phyloP scores from a whole-genome alignment of 2,113 vertebrate species.

The Baryphthengus martii region DNA sequence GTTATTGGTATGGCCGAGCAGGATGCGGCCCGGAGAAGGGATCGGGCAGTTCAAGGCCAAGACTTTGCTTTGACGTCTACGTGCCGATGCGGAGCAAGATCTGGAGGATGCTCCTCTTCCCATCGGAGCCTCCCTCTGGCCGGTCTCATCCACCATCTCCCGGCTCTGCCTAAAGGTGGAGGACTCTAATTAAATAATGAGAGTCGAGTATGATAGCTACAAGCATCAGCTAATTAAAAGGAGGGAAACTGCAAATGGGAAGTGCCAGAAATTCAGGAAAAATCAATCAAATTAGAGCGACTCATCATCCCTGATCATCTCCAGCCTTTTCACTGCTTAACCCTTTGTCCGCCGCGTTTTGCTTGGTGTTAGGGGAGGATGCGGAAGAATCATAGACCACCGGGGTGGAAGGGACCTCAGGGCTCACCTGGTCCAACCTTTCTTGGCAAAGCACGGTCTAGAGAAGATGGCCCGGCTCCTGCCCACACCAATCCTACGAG shows the following conservation, averaged over 20 bases:
- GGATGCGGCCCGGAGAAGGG: not conserved
- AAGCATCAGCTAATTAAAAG: slow-evolving; percentile 59
- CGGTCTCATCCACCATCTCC: not conserved
- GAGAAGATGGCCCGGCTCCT: not conserved
- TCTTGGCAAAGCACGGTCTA: not conserved
- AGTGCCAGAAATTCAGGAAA: slow-evolving; percentile 28
- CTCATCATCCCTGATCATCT: slow-evolving; percentile 6
- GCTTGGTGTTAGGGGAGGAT: accelerated
- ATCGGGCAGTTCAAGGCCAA: not conserved
- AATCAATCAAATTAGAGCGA: slow-evolving; percentile 43
- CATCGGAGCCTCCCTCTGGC: not conserved
- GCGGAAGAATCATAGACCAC: not conserved
- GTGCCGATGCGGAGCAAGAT: not conserved
- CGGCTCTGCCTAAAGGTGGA: slow-evolving; percentile 6
- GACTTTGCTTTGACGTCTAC: accelerated
- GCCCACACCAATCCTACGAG: not conserved
- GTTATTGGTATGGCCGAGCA: not conserved
- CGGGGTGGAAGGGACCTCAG: not conserved
- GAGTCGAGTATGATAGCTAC: slow-evolving; percentile 61
- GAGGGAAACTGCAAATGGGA: slow-evolving; percentile 52
- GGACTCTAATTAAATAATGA: slow-evolving; percentile 47
- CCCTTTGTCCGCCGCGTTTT: not conserved
- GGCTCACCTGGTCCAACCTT: not conserved
- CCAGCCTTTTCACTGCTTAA: not conserved
- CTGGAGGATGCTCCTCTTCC: not conserved